phyloP scores from a whole-genome alignment of 2,113 vertebrate species.

The Anolis carolinensis region DNA sequence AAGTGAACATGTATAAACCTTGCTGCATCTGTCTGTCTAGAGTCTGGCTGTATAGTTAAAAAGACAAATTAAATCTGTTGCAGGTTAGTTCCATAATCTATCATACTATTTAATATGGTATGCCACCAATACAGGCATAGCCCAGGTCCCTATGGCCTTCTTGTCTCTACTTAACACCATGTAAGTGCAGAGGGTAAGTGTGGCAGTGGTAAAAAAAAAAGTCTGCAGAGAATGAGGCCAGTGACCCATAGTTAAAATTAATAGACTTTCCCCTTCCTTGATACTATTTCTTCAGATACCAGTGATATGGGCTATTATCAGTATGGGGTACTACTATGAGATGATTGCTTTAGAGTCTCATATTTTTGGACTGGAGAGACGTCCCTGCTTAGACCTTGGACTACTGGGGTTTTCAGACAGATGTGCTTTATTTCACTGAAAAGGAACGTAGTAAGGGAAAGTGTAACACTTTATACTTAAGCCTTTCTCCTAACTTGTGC shows the following conservation, averaged over 20 bases:
- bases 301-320: background rate
- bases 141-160: background rate
- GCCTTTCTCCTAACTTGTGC: no score
- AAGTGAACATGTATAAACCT: background rate
- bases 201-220: background rate
- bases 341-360: background rate
- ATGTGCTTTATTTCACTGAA: background rate
- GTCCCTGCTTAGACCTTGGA: fast-evolving
- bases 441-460: background rate
- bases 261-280: no score
- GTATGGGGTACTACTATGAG: constrained; percentile 21
- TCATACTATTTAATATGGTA: background rate
- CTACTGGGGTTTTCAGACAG: background rate
- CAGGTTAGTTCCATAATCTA: background rate
- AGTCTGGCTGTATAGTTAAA: background rate
- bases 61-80: background rate
- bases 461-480: background rate
- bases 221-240: background rate
- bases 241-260: background rate
- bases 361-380: background rate
- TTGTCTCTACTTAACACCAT: background rate
- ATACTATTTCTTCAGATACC: background rate
- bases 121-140: background rate
- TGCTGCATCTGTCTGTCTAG: background rate
- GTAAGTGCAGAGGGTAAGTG: background rate